A percentile compares a stretch with the other conserved stretches of the same genome.
These are phyloP conservation scores for Misgurnus mizolepis DNA, from an alignment of 2,113 vertebrate genomes.

Conservation along the genomic window DNA sequence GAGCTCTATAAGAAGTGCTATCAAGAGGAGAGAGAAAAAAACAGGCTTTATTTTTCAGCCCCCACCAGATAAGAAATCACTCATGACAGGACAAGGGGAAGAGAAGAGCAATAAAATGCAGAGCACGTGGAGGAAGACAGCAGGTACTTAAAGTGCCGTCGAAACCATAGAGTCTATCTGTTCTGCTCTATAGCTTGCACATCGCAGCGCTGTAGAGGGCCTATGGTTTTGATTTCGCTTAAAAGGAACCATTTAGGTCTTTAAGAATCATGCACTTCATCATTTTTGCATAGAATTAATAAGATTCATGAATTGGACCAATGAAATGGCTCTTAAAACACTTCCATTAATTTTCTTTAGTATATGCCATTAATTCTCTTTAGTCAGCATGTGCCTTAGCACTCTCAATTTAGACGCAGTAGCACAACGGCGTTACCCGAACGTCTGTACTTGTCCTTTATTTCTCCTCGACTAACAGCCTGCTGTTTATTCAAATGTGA, in stretches of 20 bases:
- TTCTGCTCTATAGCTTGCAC: slow-evolving; percentile 61
- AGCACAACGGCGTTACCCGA: slow-evolving; percentile 7
- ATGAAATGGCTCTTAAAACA: slow-evolving; percentile 2
- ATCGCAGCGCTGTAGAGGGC: slow-evolving; percentile 55
- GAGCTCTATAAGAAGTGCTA: slow-evolving; percentile 66
- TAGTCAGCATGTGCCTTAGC: neutral
- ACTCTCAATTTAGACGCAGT: slow-evolving; percentile 40
- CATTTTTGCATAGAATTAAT: slow-evolving; percentile 20
- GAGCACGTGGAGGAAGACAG: slow-evolving; percentile 53
- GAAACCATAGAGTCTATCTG: slow-evolving; percentile 63
- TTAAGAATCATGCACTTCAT: slow-evolving; percentile 56
- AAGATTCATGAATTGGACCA: slow-evolving; percentile 34
- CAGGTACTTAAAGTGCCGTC: slow-evolving; percentile 66
- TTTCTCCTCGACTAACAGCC: slow-evolving; percentile 12
- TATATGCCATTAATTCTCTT: slow-evolving; percentile 36
- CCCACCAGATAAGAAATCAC: slow-evolving; percentile 66
- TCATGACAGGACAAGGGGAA: slow-evolving; percentile 71
- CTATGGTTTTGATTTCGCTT: slow-evolving; percentile 64
- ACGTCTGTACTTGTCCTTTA: slow-evolving; percentile 35
- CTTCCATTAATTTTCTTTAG: slow-evolving; percentile 9
- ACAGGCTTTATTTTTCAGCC: slow-evolving; percentile 77
- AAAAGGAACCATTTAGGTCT: slow-evolving; percentile 63
- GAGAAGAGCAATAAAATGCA: slow-evolving; percentile 56
- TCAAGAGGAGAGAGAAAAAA: slow-evolving; percentile 66
- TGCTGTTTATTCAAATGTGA: slow-evolving; percentile 13